Base-by-base conservation (phyloP, 2,113 vertebrate genomes). In the Rhinichthys klamathensis region DNA sequence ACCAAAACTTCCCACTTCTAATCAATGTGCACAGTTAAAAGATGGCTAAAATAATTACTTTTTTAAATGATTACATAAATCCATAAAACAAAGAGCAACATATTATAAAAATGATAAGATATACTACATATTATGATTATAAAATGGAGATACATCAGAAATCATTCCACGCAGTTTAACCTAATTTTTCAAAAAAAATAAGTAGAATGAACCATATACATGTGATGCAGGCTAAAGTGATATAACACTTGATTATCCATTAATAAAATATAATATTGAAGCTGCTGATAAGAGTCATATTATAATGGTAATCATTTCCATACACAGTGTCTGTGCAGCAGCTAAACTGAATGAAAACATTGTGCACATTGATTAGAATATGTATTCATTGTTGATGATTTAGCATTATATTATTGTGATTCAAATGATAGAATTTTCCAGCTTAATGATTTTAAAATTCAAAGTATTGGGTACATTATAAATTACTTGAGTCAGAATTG, bases 1-100 rank as follows among this genome's bases (percentile, higher is more conserved):
- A 81, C 51, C 70, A 85, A 80, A 84, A 79, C 63, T 15, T 56
- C 49, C 23, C 80, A 74, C 65, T 78, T 83, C 72, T 85, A 84
- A 74, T 82, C 72, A 77, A 54, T 82, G 78, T 75, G 80, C 77
- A 79, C 49, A 61, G 51, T 58, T 67, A 35, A 73, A 85, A 80
- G 15, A 58, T 76, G 18, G 46, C 81, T 56, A 80, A 56, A 78
- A 72, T 11, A 76, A 46, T 61, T 61, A 75, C 32, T 69, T 69
- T 67, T 63, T 74, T 30, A 88, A 76, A 81, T 3, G 65, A 70
- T 85, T 73, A 87, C 46, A 54, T 38, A 61, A 84, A 69, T 80
- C 25, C 60, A 51, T 72, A 72, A 75, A 41, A 76, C 41, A 73
- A 69, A 83, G 44, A 25, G 61, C 56, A 56, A 86, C 46, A 78